phyloP scores from a whole-genome alignment of 2,888 invertebrate genomes.

The Aphrophora alni region DNA sequence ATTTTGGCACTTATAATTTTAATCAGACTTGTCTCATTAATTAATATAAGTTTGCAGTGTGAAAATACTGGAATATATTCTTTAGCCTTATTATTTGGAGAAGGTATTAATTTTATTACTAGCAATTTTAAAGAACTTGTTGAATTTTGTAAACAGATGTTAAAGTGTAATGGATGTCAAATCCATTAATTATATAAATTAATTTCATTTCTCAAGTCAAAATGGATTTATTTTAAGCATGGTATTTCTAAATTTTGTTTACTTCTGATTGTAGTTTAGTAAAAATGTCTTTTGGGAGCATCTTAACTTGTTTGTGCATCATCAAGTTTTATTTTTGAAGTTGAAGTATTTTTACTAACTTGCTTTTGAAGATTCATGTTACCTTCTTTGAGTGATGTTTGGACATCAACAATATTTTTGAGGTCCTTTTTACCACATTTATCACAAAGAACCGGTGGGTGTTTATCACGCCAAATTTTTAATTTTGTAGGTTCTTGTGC shows the following conservation, averaged over 20 bases:
- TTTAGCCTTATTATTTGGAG: no score
- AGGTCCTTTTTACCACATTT: not conserved
- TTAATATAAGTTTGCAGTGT: no score
- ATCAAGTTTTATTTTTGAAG: not conserved
- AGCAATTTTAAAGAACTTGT: no score
- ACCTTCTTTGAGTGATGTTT: not conserved
- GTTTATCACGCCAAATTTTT: not conserved
- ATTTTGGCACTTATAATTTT: no score
- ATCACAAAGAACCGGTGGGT: not conserved
- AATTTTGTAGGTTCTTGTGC: not conserved
- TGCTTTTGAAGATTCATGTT: no score
- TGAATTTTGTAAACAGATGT: no score
- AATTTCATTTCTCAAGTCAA: not conserved
- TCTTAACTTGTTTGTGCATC: not conserved
- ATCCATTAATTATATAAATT: no score
- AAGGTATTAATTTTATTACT: no score
- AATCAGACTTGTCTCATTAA: no score
- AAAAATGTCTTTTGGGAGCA: not conserved
- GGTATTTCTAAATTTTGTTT: not conserved
- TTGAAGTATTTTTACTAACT: not conserved
- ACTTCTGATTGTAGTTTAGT: not conserved
- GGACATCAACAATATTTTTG: not conserved
- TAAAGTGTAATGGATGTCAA: no score
- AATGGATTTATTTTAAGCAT: not conserved
- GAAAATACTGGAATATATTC: no score